These are phyloP conservation scores for Phytoseiulus persimilis DNA, from an alignment of 2,888 invertebrate genomes.

Conservation along the genomic window DNA sequence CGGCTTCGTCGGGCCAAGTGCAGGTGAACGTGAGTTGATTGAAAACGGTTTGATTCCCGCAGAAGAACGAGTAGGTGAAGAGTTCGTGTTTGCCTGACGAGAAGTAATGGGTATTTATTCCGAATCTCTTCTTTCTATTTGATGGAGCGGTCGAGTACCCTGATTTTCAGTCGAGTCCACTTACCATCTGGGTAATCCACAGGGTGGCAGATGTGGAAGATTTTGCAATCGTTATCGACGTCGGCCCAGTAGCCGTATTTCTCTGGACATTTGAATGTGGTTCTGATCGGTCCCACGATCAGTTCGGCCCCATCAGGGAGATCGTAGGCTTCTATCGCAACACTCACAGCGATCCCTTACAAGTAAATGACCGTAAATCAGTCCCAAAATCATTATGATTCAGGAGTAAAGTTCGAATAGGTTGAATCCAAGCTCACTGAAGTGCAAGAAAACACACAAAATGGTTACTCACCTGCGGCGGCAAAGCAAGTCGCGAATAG, in stretches of 20 bases:
- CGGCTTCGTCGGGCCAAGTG: constrained; percentile 17
- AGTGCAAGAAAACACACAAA: no score
- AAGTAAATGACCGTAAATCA: background rate
- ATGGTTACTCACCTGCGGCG: no score
- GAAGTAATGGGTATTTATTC: background rate
- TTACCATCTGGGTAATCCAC: constrained; percentile 31
- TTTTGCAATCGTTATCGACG: constrained; percentile 31
- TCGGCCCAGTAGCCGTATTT: constrained; percentile 32
- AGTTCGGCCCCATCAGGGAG: constrained; percentile 30
- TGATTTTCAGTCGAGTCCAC: background rate
- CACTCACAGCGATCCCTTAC: background rate
- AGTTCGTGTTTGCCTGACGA: constrained; percentile 29
- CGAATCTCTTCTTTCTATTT: no score
- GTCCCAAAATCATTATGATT: background rate
- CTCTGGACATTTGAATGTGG: constrained; percentile 24
- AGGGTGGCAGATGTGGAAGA: constrained; percentile 22
- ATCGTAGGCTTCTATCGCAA: constrained; percentile 32
- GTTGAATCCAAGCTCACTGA: no score
- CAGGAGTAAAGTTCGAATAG: no score
- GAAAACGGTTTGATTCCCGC: constrained; percentile 36
- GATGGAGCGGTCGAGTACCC: no score
- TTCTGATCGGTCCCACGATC: constrained; percentile 16
- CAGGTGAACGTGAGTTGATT: constrained; percentile 31
- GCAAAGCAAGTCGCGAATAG: no score
- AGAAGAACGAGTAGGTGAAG: constrained; percentile 35